Base-by-base conservation (phyloP, 2,888 invertebrate genomes). In the Drosophila algonquin region DNA sequence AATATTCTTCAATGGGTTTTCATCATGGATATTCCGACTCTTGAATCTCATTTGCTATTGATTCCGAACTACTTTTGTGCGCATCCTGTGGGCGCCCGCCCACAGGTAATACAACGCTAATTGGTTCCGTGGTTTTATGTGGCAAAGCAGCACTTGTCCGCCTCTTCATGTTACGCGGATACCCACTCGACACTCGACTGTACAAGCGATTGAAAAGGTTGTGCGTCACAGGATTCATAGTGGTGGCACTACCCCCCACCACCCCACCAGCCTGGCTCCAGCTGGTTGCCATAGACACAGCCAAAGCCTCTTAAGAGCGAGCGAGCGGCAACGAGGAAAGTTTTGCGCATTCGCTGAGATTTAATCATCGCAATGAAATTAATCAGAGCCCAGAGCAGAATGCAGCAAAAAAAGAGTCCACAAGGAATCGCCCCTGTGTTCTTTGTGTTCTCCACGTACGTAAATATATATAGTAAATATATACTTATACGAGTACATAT, bases 351-450 rank as follows among this genome's bases (percentile, higher is more conserved):
- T 67, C 68, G 32, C 71, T 54, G 63, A 7, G 74, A 47, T 62
- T 81, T 86, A 80, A 80, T 86, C 81, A 86, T 64, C 64, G 59
- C 45, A 9, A 30, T 53, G 52, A 75, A 65, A 55, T 54, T 67
- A 68, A 52, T 54, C 63, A 71, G 55, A 56, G 56, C 18, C 56
- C 53, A 53, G 21, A 21, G n/a, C n/a, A n/a, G n/a, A n/a, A n/a
- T n/a, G n/a, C n/a, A n/a, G n/a, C n/a, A 55, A 60, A 35, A 73
- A 21, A 27, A 40, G 51, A 30, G 40, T 32, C 47, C 58, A 54
- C 53, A 44, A 40, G 32, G 24, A 63, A 53, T 63, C 32, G 52
- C 48, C 21, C 21, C 9, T 40, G n/a, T 40, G 40, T 40, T 40
- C 40, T 40, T 40, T 40, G 40, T 40, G 40, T 40, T 6, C n/a